Evolutionary conservation across 2,113 vertebrate genomes (phyloP).

Genomic region (Charadrius vociferus): DNA sequence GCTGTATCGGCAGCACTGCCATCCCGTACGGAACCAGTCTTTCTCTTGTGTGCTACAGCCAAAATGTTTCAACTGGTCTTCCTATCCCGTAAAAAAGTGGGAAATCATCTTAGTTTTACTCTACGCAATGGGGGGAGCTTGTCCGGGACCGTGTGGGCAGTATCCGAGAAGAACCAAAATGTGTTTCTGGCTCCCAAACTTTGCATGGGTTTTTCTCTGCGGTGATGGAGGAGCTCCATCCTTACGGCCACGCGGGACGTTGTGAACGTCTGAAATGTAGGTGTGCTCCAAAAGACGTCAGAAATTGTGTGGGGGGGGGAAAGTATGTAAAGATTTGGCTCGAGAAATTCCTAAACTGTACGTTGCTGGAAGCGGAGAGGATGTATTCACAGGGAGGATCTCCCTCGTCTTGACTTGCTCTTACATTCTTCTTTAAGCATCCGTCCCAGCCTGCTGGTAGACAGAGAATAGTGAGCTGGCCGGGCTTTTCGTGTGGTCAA

Average conservation of each 20-base stretch:
- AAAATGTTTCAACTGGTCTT: not conserved
- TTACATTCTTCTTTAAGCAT: not conserved
- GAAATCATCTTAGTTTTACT: not conserved
- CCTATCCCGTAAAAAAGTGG: not conserved
- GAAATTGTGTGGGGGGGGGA: not conserved
- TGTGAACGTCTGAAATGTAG: not conserved
- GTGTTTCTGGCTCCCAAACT: not conserved
- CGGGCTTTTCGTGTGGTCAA: rapidly evolving
- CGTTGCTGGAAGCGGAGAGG: not conserved
- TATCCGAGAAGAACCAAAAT: not conserved
- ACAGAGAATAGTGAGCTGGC: not conserved
- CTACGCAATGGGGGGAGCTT: not conserved
- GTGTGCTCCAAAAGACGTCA: not conserved
- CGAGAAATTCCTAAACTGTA: not conserved
- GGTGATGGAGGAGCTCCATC: not conserved
- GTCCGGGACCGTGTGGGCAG: not conserved
- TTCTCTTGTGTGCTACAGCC: not conserved
- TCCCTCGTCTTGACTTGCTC: not conserved
- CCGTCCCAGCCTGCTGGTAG: not conserved
- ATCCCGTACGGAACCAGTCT: not conserved
- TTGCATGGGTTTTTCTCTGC: not conserved
- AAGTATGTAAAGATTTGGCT: not conserved
- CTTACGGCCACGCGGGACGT: rapidly evolving
- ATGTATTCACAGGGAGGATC: not conserved
- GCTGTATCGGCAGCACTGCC: not conserved